Conservation (phyloP, 2,797 vertebrate genomes). For the Cirrhinus mrigala region DNA sequence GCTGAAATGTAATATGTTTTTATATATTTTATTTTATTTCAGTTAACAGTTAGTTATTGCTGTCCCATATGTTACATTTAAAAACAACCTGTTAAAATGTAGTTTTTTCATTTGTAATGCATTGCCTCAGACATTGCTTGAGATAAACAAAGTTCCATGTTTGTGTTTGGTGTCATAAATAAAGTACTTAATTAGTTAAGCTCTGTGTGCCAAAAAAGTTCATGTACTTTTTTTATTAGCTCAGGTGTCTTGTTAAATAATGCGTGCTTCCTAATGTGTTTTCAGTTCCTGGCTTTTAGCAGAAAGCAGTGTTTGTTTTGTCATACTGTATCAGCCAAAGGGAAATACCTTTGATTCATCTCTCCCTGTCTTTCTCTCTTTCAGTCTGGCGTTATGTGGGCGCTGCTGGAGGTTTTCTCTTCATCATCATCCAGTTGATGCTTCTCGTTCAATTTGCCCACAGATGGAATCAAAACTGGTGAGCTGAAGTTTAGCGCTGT, state of each 20-base stretch:
- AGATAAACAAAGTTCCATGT: background rate
- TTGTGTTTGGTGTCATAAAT: background rate
- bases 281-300: conserved; percentile 4
- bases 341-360: background rate
- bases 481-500: conserved; percentile 60
- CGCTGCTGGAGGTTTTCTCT: conserved; percentile 84
- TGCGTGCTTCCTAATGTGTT: background rate
- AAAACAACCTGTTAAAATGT: background rate
- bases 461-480: conserved; percentile 99
- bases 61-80: background rate
- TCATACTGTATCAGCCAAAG: background rate
- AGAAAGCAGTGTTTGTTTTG: conserved; percentile 5
- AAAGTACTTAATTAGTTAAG: background rate
- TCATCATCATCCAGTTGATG: conserved; percentile 92
- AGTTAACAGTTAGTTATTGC: background rate
- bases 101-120: background rate
- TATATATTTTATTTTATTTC: background rate
- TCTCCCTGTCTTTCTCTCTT: conserved; percentile 34
- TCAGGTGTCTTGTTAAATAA: background rate
- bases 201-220: background rate
- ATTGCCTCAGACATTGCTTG: background rate
- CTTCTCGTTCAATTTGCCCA: conserved; percentile 96
- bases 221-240: background rate
- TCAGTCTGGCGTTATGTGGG: conserved; percentile 94
- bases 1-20: background rate